A percentile compares a stretch with the other conserved stretches of the same genome.
These are phyloP conservation scores for Micronisus gabar DNA, from an alignment of 2,113 vertebrate genomes.

Conservation along the genomic window DNA sequence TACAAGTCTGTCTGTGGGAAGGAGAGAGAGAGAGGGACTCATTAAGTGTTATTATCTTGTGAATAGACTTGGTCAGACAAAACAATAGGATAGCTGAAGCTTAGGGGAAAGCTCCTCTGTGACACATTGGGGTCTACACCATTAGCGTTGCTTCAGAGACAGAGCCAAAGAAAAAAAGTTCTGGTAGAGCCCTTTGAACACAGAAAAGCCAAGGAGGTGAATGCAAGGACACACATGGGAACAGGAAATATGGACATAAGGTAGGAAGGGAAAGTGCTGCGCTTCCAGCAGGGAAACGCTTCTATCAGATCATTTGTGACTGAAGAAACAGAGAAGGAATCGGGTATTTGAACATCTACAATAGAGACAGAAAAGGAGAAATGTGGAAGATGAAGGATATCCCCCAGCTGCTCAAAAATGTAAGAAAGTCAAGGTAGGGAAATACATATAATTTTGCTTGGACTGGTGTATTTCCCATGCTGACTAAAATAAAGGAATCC, in stretches of 20 bases:
- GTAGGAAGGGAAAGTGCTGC: neutral
- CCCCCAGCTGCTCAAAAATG: neutral
- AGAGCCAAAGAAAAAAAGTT: neutral
- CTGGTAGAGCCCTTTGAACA: neutral
- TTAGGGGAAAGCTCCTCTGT: slow-evolving; percentile 20
- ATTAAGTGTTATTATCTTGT: slow-evolving; percentile 59
- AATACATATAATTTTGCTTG: neutral
- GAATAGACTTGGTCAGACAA: slow-evolving; percentile 53
- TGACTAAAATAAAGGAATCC: neutral
- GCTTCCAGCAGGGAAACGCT: neutral
- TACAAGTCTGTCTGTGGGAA: slow-evolving; percentile 52
- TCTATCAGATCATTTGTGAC: neutral
- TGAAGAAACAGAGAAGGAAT: neutral
- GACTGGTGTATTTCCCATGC: rapidly evolving
- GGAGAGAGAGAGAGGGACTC: slow-evolving; percentile 7
- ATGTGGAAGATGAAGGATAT: neutral
- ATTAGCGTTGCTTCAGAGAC: neutral
- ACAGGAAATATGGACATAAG: neutral
- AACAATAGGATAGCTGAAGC: slow-evolving; percentile 43
- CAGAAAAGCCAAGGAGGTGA: neutral
- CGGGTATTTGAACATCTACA: neutral
- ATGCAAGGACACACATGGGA: neutral
- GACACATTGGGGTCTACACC: neutral
- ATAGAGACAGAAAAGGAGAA: neutral
- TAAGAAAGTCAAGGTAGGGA: neutral